phyloP scores from a whole-genome alignment of 64 coral and sea anemone genomes.

The Montipora efflorescens region DNA sequence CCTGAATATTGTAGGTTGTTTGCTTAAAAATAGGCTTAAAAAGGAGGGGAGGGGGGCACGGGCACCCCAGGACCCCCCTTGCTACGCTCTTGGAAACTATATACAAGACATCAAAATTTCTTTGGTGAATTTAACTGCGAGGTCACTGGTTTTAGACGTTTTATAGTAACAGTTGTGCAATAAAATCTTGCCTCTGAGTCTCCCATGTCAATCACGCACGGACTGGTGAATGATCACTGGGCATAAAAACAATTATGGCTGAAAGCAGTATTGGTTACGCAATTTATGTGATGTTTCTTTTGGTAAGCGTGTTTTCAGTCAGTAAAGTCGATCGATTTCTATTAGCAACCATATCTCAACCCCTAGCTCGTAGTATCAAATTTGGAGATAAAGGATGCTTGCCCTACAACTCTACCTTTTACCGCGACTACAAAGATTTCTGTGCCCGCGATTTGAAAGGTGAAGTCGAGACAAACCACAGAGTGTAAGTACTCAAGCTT shows the following conservation, averaged over 20 bases:
- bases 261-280: conserved; percentile 50
- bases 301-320: conserved; percentile 73
- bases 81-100: too few species aligned
- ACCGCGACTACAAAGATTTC: conserved; percentile 58
- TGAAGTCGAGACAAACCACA: conserved; percentile 74
- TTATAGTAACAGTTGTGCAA: too few species aligned
- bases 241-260: neutral
- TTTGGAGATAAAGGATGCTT: conserved; percentile 96
- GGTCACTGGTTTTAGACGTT: too few species aligned
- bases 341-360: conserved; percentile 79
- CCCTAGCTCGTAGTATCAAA: conserved; percentile 86
- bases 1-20: too few species aligned
- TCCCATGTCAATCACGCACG: too few species aligned
- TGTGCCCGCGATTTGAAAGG: conserved; percentile 81
- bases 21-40: too few species aligned
- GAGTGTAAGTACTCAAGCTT: conserved; percentile 65
- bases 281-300: conserved; percentile 82
- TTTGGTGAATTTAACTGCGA: too few species aligned
- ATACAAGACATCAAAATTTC: too few species aligned
- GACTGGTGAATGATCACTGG: neutral
- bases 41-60: too few species aligned
- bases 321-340: conserved; percentile 85
- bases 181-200: too few species aligned
- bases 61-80: too few species aligned
- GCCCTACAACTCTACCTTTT: conserved; percentile 81